Base-by-base conservation (phyloP, 2,797 vertebrate species). In the Mormyrops attenuatus region DNA sequence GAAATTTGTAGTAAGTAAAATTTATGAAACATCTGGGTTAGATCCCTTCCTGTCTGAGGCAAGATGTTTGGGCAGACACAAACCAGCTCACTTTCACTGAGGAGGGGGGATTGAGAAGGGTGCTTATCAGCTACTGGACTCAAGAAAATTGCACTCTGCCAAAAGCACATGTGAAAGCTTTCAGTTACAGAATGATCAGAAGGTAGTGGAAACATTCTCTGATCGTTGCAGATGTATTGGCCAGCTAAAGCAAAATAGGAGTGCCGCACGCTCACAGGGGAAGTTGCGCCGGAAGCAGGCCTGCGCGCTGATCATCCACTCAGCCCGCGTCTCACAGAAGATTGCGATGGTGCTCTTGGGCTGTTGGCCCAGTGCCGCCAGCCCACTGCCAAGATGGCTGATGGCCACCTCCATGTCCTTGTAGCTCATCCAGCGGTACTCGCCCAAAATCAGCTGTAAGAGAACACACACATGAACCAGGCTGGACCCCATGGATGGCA, bases 291-390 rank as follows among this genome's bases (percentile, higher is more conserved):
- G 97, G 94, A 99, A 99, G 95, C 98, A 99, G 22, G 98, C 90
- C 92, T 99, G 98, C 41, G 98, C 98, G 0, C 97, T 94, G 80
- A 99, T 97, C 96, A 99, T 98, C 99, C 99, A 99, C 88, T 99
- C 98, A 0, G 98, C 97, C 92, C 98, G 95, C 7, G 99, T 99
- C 95, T 99, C 98, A 89, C 99, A 99, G 93, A 99, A 99, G 90
- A 99, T 97, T 11, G 97, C 98, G 8, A 99, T 96, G 0, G 95
- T 97, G 88, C 92, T 95, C 94, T 95, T 98, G 1, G 99, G 97
- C 91, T 96, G 95, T 55, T 98, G 96, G 34, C 97, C 98, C 87
- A 99, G 91, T 9, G 98, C 97, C 55, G 94, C 94, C 92, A 99
- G 93, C 26, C 98, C 98, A 1, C 95, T 97, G 88, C 98, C 98